phyloP scores from a whole-genome alignment of 1,140 invertebrate species.

The Tachypleus tridentatus region DNA sequence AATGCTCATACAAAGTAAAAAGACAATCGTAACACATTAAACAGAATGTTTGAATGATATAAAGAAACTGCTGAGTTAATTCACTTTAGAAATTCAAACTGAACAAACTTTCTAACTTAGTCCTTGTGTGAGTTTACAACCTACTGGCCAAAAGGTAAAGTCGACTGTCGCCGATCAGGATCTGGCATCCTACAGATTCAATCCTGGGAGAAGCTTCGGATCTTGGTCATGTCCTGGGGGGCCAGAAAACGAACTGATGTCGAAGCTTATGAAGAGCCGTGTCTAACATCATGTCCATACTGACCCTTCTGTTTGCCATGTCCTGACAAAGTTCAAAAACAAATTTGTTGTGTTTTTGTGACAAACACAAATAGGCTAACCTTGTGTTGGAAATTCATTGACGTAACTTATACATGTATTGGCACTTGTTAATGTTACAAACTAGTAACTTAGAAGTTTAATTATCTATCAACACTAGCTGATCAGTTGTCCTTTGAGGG shows the following conservation, averaged over 20 bases:
- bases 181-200: slow-evolving; percentile 6
- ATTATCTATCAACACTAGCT: neutral
- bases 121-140: too few species aligned
- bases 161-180: neutral
- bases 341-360: neutral
- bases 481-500: neutral
- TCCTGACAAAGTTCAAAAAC: slow-evolving; percentile 28
- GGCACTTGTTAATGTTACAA: neutral
- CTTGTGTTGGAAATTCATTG: neutral
- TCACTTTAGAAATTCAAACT: too few species aligned
- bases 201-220: neutral
- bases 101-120: too few species aligned
- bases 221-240: slow-evolving; percentile 30
- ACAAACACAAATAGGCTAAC: neutral
- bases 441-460: neutral
- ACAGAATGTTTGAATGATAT: too few species aligned
- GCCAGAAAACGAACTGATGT: slow-evolving; percentile 37
- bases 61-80: too few species aligned
- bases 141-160: too few species aligned
- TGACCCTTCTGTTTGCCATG: slow-evolving; percentile 35
- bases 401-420: neutral
- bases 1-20: too few species aligned
- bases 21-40: too few species aligned
- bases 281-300: slow-evolving; percentile 35
- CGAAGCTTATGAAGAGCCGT: slow-evolving; percentile 27